Conservation (phyloP, 2,113 vertebrate genomes). For the Dasypus novemcinctus region DNA sequence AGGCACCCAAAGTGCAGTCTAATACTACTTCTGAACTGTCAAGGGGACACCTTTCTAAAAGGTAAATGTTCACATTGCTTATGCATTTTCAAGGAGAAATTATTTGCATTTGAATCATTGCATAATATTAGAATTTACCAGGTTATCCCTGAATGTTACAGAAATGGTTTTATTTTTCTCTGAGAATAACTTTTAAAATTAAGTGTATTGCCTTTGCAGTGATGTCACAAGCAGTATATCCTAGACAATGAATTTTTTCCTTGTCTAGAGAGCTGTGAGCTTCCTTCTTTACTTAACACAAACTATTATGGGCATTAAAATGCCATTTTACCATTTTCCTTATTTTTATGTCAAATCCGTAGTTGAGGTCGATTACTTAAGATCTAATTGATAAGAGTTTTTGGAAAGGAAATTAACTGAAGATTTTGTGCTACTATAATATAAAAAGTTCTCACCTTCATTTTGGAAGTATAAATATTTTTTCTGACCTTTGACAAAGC, state of each 20-base stretch:
- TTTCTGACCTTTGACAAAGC: neutral
- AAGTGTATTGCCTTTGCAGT: neutral
- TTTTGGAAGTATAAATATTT: slow-evolving; percentile 30
- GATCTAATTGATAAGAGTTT: slow-evolving; percentile 13
- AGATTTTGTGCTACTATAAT: neutral
- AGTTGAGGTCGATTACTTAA: neutral
- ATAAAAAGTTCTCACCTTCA: neutral
- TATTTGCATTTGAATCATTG: slow-evolving; percentile 70
- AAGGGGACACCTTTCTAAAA: slow-evolving; percentile 98
- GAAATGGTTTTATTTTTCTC: slow-evolving; percentile 54
- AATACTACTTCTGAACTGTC: slow-evolving; percentile 95
- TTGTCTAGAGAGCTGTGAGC: neutral
- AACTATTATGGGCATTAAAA: neutral
- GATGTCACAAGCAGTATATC: neutral
- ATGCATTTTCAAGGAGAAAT: slow-evolving; percentile 76
- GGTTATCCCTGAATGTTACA: slow-evolving; percentile 46
- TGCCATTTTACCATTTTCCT: slow-evolving; percentile 23
- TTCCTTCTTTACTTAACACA: slow-evolving; percentile 40
- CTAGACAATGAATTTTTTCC: neutral
- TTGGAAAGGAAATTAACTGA: slow-evolving; percentile 17
- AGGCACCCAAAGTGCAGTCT: slow-evolving; percentile 99
- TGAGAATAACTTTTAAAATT: neutral
- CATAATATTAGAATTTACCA: slow-evolving; percentile 51
- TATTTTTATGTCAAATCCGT: neutral
- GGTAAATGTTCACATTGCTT: slow-evolving; percentile 90